Base-by-base conservation (phyloP, 2,113 vertebrate species). In the Oreotragus oreotragus region DNA sequence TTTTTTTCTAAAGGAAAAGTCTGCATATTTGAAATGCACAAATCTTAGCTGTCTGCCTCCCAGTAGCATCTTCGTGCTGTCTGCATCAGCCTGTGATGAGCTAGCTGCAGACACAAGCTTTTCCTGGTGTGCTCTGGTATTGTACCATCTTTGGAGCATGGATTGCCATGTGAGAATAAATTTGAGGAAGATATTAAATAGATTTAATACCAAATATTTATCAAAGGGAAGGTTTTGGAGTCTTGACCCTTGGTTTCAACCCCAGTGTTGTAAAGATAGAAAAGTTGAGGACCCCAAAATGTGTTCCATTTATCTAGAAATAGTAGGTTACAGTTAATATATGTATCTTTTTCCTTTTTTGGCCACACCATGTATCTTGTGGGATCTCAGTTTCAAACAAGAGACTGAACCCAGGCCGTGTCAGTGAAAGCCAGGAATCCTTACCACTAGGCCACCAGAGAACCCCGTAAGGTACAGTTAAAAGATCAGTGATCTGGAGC, bases 71-170 rank as follows among this genome's bases (percentile, higher is more conserved):
- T 28, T 57, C 36, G 17, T 53, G 33, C 90, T 53, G 6, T 28
- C 30, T 8, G 16, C 8, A 3, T 27, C 12, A 8, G 64, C 57
- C 1, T 53, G 45, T 39, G 60, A 30, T 28, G 43, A 43, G 51
- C 66, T 23, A 14, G 80, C n/a, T 11, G 6, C 53, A 16, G 91
- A 28, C 3, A 45, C 25, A 0, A 6, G 45, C 45, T 51, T 16
- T 4, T 79, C 36, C 33, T 9, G 16, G 12, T 14, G 7, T 25
- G 16, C 83, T 7, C 15, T 14, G 27, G 21, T 23, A 57, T 23
- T 47, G 2, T 10, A 10, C 19, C 19, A 0, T 36, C 13, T 13
- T 2, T 88, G 64, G 13, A 36, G 25, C 4, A 3, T 43, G 47
- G 81, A 3, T 25, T 55, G 62, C 33, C 30, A 1, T 28, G 55